A percentile compares a stretch with the other conserved stretches of the same genome.
Evolutionary conservation across 2,888 invertebrate genomes (phyloP).

Genomic region (Troides helena): DNA sequence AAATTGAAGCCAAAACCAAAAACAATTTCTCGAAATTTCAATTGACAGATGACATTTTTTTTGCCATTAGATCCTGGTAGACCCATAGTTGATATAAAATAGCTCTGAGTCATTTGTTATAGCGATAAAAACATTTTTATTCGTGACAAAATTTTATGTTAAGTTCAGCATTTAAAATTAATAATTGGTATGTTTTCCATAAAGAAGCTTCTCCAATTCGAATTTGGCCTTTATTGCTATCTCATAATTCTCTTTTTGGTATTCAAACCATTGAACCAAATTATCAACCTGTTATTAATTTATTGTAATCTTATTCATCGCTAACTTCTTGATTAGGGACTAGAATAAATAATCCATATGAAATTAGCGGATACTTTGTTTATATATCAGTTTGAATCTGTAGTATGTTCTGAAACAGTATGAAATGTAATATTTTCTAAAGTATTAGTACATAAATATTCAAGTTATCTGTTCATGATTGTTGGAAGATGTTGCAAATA

Average conservation of each 20-base stretch:
- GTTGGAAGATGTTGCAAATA: no score
- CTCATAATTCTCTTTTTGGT: constrained; percentile 35
- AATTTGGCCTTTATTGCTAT: constrained; percentile 35
- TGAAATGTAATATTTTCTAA: no score
- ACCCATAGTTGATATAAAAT: no score
- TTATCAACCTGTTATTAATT: constrained; percentile 14
- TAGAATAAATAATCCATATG: not conserved
- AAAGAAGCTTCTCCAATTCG: constrained; percentile 35
- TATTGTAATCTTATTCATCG: constrained; percentile 22
- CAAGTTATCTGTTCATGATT: no score
- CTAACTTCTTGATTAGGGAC: constrained; percentile 15
- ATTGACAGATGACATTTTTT: no score
- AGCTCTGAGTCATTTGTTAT: constrained; percentile 48
- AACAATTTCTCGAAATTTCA: no score
- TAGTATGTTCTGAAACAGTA: no score
- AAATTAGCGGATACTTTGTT: constrained; percentile 8
- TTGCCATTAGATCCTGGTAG: no score
- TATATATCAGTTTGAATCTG: no score
- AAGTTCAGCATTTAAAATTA: constrained; percentile 59
- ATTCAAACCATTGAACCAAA: constrained; percentile 14
- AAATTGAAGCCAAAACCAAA: no score
- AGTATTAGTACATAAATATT: no score
- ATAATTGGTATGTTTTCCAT: constrained; percentile 43
- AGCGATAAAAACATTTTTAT: constrained; percentile 33
- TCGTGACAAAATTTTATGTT: constrained; percentile 56